Percentiles rank a stretch among this genome's conserved stretches.
Evolutionary conservation across 2,888 invertebrate genomes (phyloP).

Genomic region (Cactoblastis cactorum): DNA sequence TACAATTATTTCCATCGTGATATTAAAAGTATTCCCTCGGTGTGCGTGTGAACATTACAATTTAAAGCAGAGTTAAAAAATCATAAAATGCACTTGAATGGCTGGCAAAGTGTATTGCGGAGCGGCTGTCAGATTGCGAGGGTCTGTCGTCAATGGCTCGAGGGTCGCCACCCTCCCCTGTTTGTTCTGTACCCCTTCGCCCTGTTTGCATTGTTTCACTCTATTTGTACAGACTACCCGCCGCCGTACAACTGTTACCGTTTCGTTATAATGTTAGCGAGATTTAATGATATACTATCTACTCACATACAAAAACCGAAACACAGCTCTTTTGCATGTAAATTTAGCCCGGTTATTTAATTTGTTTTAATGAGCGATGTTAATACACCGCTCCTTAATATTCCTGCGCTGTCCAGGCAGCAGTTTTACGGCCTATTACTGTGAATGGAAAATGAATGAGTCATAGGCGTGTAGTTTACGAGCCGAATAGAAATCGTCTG

Average conservation of each 20-base stretch:
- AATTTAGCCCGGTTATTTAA: conserved; percentile 17
- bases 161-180: conserved; percentile 60
- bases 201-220: conserved; percentile 70
- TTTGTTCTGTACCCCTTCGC: conserved; percentile 62
- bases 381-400: conserved; percentile 59
- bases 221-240: conserved; percentile 64
- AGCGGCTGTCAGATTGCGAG: conserved; percentile 54
- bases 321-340: conserved; percentile 8
- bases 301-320: conserved; percentile 16
- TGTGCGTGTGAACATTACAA: conserved; percentile 7
- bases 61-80: conserved; percentile 19
- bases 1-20: not conserved
- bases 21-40: not conserved
- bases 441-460: conserved; percentile 75
- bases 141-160: conserved; percentile 49
- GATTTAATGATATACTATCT: conserved; percentile 65
- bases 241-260: conserved; percentile 69
- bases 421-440: conserved; percentile 74
- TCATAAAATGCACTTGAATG: conserved; percentile 53
- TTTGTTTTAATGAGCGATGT: conserved; percentile 48
- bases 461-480: conserved; percentile 73
- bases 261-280: conserved; percentile 65
- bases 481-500: conserved; percentile 76
- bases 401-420: conserved; percentile 59
- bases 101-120: conserved; percentile 51